Conservation (phyloP, 2,797 vertebrate genomes). For the Nyctalus aviator region DNA sequence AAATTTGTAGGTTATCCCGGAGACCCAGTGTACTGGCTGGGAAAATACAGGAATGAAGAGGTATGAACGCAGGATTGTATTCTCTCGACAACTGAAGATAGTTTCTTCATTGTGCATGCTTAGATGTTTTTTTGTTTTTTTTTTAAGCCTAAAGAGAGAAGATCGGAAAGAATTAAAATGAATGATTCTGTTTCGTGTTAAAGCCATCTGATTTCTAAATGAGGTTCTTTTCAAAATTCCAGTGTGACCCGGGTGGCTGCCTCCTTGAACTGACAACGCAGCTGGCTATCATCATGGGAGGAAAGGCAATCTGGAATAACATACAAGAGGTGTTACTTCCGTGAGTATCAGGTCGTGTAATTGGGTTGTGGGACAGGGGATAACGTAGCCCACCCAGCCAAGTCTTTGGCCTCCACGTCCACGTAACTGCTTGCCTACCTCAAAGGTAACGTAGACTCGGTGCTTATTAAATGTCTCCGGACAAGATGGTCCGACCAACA, state of each 20-base stretch:
- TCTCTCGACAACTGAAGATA: neutral
- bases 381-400: neutral
- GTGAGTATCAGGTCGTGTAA: slow-evolving; percentile 87
- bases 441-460: neutral
- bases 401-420: neutral
- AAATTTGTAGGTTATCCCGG: slow-evolving; percentile 95
- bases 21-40: slow-evolving; percentile 92
- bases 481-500: neutral
- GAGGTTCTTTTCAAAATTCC: slow-evolving; percentile 58
- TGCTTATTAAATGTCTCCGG: neutral
- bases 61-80: slow-evolving; percentile 81
- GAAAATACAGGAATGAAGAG: slow-evolving; percentile 95
- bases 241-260: slow-evolving; percentile 98
- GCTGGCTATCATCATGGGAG: slow-evolving; percentile 95
- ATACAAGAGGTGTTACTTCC: slow-evolving; percentile 96
- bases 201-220: slow-evolving; percentile 13
- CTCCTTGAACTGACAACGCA: slow-evolving; percentile 96
- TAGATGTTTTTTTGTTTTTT: neutral
- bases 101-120: neutral
- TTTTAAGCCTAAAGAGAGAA: slow-evolving; percentile 12
- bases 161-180: slow-evolving; percentile 23
- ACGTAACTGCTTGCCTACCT: neutral
- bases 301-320: slow-evolving; percentile 98
- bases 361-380: neutral
- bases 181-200: slow-evolving; percentile 28